phyloP scores from a whole-genome alignment of 1,140 invertebrate species.

The Drosophila melanica region DNA sequence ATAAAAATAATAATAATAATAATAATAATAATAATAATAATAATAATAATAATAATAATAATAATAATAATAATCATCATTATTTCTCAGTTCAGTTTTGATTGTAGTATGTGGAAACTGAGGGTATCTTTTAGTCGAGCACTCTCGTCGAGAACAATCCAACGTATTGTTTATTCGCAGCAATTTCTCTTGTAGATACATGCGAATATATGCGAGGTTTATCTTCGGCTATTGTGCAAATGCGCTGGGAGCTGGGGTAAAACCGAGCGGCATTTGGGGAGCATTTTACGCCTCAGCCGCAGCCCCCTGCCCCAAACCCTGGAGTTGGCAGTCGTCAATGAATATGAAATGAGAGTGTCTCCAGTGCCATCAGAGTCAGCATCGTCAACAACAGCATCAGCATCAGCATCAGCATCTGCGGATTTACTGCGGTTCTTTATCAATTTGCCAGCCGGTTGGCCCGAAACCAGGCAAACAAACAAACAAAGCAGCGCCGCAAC shows the following conservation, averaged over 20 bases:
- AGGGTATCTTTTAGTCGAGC: background rate
- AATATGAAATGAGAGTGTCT: slow-evolving; percentile 58
- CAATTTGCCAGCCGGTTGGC: background rate
- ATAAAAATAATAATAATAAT: too few species aligned
- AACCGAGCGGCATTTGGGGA: slow-evolving; percentile 27
- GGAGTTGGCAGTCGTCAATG: slow-evolving; percentile 51
- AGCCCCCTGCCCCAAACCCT: background rate
- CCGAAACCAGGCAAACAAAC: slow-evolving; percentile 14
- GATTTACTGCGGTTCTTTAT: slow-evolving; percentile 25
- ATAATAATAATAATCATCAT: too few species aligned
- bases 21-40: too few species aligned
- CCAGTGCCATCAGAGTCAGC: background rate
- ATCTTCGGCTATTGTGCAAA: slow-evolving; percentile 19
- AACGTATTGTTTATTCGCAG: background rate
- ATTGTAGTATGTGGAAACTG: too few species aligned
- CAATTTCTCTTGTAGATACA: slow-evolving; percentile 6
- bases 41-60: too few species aligned
- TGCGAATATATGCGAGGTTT: slow-evolving; percentile 13
- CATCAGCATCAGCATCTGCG: slow-evolving; percentile 8
- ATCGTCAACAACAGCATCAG: slow-evolving; percentile 14
- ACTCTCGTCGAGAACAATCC: too few species aligned
- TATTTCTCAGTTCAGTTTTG: too few species aligned
- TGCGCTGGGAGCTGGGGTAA: background rate
- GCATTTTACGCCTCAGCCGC: slow-evolving; percentile 16
- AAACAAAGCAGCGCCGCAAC: slow-evolving; percentile 46